A percentile compares a stretch with the other conserved stretches of the same genome.
Evolutionary conservation across 2,113 vertebrate species (phyloP).

Genomic region (Toxostoma redivivum): DNA sequence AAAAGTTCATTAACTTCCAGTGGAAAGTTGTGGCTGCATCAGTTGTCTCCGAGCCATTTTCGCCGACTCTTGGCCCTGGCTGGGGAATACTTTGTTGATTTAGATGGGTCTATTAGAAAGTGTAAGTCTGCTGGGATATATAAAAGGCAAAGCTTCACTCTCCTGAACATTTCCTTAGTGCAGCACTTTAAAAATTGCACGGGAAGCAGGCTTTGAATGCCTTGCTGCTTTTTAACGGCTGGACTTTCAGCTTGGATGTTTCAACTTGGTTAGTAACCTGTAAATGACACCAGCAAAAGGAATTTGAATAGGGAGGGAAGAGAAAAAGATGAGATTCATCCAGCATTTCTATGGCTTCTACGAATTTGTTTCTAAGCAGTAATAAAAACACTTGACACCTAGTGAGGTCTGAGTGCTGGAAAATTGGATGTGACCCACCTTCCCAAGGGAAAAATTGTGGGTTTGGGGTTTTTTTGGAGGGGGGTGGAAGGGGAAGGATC

Average conservation of each 20-base stretch:
- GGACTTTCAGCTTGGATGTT: constrained; percentile 62
- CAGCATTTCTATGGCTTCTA: neutral
- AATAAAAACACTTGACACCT: neutral
- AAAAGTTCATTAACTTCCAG: constrained; percentile 66
- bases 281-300: constrained; percentile 54
- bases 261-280: constrained; percentile 67
- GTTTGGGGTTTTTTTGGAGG: neutral
- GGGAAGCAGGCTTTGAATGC: constrained; percentile 28
- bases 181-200: constrained; percentile 51
- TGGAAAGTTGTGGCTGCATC: constrained; percentile 48
- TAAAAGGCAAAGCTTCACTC: constrained; percentile 50
- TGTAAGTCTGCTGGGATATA: constrained; percentile 51
- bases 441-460: neutral
- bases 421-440: neutral
- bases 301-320: neutral
- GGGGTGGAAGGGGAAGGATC: accelerated
- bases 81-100: constrained; percentile 64
- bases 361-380: neutral
- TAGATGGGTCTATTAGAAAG: constrained; percentile 58
- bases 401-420: neutral
- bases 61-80: neutral
- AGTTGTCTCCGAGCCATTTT: constrained; percentile 39
- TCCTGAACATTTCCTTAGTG: constrained; percentile 49
- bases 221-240: constrained; percentile 43
- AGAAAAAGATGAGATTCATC: neutral